Base-by-base conservation (phyloP, 2,888 invertebrate species). In the Calameuta idolon region DNA sequence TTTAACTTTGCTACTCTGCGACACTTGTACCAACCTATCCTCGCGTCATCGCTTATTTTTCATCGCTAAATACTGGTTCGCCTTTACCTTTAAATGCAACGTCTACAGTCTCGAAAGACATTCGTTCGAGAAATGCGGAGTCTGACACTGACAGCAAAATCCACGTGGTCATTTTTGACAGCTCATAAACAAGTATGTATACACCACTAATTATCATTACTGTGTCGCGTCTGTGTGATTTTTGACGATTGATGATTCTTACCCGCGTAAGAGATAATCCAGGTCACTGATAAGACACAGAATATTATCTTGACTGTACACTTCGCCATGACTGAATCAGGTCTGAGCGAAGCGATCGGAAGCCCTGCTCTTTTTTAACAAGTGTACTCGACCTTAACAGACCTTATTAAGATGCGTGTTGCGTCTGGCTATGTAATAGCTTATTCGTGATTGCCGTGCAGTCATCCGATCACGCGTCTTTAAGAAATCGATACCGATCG, bases 321-420 rank as follows among this genome's bases (percentile, higher is more conserved):
- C 84, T 71, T 82, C 80, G 80, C 84, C 87, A 89, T 87, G 87
- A 84, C 88, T 87, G 83, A 86, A 79, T 82, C 76, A 82, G 81
- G 84, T 89, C 88, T 90, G 90, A 87, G 85, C 83, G 77, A 79
- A 79, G 77, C 78, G 15, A 35, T 75, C 35, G 76, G 55, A 68
- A 40, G 79, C 75, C 71, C 83, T 85, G 86, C 88, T 90, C 89
- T 90, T 91, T 90, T 90, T 91, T 86, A 90, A 90, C 87, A 87
- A 87, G 85, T 87, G 81, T 82, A 85, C 82, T 83, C 83, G 91
- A 90, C 91, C 91, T 91, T 89, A 90, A 12, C 82, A 82, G 69
- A 79, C 81, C 82, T 84, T 82, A 88, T 91, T 90, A 83, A 86
- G 79, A 91, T 91, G 87, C 91, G 37, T 34, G n/a, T 11, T 12